Percentiles rank a stretch among this genome's conserved stretches.
These are phyloP conservation scores for Zoanthus sociatus DNA, from an alignment of 92 coral and sea anemone genomes.

Conservation along the genomic window DNA sequence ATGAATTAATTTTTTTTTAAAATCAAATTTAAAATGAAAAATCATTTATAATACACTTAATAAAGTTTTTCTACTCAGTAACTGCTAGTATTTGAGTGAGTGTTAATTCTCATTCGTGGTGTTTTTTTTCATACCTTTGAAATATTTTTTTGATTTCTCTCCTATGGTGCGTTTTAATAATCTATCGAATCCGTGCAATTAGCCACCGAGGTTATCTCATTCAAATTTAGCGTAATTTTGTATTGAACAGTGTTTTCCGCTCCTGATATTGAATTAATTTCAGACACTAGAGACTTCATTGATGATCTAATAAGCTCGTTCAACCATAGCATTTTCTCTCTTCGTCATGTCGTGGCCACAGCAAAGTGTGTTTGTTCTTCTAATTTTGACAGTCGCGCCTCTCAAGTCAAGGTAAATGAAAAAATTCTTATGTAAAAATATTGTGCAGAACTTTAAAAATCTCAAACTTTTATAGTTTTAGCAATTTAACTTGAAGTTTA, in stretches of 20 bases:
- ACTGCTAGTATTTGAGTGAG: too few species aligned
- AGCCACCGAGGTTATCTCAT: not conserved
- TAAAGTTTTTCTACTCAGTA: too few species aligned
- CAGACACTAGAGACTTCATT: constrained; percentile 37
- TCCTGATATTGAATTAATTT: constrained; percentile 47
- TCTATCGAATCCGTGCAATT: not conserved
- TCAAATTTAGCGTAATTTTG: not conserved
- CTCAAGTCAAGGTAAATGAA: constrained; percentile 29
- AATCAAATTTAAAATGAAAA: too few species aligned
- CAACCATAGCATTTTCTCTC: constrained; percentile 41
- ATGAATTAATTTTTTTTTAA: too few species aligned
- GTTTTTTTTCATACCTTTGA: too few species aligned
- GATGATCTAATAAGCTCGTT: constrained; percentile 24
- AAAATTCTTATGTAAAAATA: constrained; percentile 4
- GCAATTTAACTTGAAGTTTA: not conserved
- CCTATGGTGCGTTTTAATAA: not conserved
- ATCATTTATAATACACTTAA: too few species aligned
- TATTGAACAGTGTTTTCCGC: constrained; percentile 22
- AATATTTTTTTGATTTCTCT: too few species aligned
- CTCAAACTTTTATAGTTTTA: not conserved
- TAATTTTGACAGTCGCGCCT: constrained; percentile 32
- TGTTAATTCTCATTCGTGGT: too few species aligned
- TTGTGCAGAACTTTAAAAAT: not conserved
- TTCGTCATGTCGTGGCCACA: constrained; percentile 36
- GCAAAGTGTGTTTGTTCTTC: constrained; percentile 31